A percentile compares a stretch with the other conserved stretches of the same genome.
These are phyloP conservation scores for Caloenas nicobarica DNA, from an alignment of 2,113 vertebrate species.

Conservation along the genomic window DNA sequence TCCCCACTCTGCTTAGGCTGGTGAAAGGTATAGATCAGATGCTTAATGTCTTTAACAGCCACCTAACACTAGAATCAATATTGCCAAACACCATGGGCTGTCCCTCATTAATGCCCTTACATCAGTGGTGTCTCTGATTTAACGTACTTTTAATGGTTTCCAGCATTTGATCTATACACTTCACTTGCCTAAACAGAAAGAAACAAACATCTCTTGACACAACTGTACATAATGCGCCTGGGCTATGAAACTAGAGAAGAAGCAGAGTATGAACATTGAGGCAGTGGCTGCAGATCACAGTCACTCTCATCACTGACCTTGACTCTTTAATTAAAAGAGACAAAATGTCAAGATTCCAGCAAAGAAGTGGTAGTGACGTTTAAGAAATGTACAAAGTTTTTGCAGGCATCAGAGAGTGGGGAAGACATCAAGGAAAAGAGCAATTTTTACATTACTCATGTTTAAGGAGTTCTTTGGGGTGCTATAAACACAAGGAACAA, in stretches of 20 bases:
- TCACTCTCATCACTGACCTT: neutral
- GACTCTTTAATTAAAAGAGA: neutral
- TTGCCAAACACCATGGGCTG: constrained; percentile 1
- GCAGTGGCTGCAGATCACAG: neutral
- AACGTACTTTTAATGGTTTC: constrained; percentile 50
- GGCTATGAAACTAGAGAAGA: neutral
- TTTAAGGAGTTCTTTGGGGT: neutral
- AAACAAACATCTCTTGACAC: constrained; percentile 29
- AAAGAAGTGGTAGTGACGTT: neutral
- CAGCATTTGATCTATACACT: constrained; percentile 60
- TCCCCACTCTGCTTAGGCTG: constrained; percentile 13
- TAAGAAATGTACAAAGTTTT: neutral
- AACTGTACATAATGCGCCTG: neutral
- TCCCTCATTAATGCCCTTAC: constrained; percentile 45
- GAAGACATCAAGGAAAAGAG: neutral
- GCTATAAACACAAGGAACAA: neutral
- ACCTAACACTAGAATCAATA: constrained; percentile 63
- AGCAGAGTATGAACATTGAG: neutral
- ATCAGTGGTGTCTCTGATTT: constrained; percentile 55
- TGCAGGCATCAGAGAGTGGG: neutral
- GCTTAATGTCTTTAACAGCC: constrained; percentile 58
- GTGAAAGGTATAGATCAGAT: constrained; percentile 61
- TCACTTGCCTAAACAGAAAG: constrained; percentile 50
- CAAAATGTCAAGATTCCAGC: neutral
- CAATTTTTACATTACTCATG: neutral